Percentiles rank a stretch among this genome's conserved stretches.
These are phyloP conservation scores for Azemiops feae DNA, from an alignment of 2,113 vertebrate species.

Conservation along the genomic window DNA sequence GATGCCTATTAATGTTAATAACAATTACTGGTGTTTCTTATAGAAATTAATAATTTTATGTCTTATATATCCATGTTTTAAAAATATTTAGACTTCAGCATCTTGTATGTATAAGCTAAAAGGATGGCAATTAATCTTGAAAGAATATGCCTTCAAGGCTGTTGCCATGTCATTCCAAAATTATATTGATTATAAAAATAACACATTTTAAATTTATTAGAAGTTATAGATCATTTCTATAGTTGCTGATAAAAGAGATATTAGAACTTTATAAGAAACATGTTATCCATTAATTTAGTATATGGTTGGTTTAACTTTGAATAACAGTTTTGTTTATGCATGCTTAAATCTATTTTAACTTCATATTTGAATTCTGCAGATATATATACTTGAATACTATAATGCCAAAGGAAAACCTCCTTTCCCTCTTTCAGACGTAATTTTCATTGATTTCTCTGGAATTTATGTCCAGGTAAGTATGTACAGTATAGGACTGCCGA, in stretches of 20 bases:
- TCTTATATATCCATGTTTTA: neutral
- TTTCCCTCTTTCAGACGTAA: neutral
- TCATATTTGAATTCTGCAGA: constrained; percentile 18
- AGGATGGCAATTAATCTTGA: neutral
- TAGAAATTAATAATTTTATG: neutral
- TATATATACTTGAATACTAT: neutral
- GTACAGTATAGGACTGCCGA: neutral
- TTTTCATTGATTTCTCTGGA: neutral
- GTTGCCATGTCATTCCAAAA: neutral
- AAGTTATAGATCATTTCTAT: neutral
- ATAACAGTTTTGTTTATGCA: constrained; percentile 1
- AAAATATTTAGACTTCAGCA: neutral
- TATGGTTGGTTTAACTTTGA: neutral
- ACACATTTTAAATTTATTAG: neutral
- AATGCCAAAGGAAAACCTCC: neutral
- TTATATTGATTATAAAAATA: neutral
- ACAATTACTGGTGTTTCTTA: neutral
- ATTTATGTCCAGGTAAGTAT: neutral
- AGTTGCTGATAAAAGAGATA: neutral
- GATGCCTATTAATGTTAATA: neutral
- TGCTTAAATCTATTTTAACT: neutral
- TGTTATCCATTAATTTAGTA: neutral
- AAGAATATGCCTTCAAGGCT: neutral
- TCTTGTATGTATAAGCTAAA: neutral
- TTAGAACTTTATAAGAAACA: neutral